Conservation (phyloP, 2,797 vertebrate genomes). For the Lycodopsis pacificus region DNA sequence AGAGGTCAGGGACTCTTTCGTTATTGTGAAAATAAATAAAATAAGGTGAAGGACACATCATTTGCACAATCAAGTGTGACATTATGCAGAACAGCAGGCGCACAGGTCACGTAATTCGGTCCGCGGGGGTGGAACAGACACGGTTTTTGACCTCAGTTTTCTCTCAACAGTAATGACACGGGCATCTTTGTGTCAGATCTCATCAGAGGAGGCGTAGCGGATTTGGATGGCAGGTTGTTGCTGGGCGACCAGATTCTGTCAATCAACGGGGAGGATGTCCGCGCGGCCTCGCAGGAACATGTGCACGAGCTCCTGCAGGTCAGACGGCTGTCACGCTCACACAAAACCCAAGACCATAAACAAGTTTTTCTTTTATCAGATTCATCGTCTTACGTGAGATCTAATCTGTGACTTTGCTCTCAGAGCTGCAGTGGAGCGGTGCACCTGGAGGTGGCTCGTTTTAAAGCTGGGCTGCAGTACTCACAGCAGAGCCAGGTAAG, state of each 20-base stretch:
- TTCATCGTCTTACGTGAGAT: not conserved
- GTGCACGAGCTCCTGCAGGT: conserved; percentile 92
- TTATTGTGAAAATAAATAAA: not conserved
- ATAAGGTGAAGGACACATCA: conserved; percentile 15
- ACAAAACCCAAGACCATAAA: not conserved
- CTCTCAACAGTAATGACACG: conserved; percentile 88
- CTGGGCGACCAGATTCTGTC: conserved; percentile 95
- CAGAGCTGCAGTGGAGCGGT: conserved; percentile 90
- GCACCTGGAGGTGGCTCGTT: conserved; percentile 92
- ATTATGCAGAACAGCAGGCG: conserved; percentile 41
- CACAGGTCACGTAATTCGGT: conserved; percentile 44
- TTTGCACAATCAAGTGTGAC: conserved; percentile 53
- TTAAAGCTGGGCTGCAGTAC: conserved; percentile 90
- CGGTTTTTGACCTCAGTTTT: conserved; percentile 67
- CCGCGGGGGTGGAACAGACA: conserved; percentile 21
- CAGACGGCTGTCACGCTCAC: conserved; percentile 21
- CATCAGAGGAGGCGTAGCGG: conserved; percentile 90
- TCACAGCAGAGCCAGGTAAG: conserved; percentile 91
- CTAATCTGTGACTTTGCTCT: conserved; percentile 30
- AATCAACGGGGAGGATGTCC: conserved; percentile 93
- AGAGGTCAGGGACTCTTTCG: conserved; percentile 14
- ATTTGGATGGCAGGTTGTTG: conserved; percentile 90
- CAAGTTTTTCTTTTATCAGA: not conserved
- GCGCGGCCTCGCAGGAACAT: conserved; percentile 89
- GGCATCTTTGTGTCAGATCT: conserved; percentile 97